phyloP scores from a whole-genome alignment of 30 jellyfish, hydroid and myxozoan species.

The Phacellophora camtschatica region DNA sequence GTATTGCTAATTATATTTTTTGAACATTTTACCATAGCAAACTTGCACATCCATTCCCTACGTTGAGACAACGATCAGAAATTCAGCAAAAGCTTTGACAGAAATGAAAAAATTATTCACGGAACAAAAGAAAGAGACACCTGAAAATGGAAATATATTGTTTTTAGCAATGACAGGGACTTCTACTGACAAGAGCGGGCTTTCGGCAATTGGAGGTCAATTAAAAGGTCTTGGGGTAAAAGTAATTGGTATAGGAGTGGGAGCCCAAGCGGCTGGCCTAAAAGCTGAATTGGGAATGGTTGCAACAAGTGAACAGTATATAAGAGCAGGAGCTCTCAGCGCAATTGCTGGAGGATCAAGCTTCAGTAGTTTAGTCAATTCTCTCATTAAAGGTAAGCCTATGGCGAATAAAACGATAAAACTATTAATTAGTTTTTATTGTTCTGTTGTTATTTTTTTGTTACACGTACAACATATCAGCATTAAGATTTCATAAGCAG shows the following conservation, averaged over 20 bases:
- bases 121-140: slow-evolving; percentile 43
- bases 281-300: slow-evolving; percentile 78
- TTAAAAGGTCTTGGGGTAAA: slow-evolving; percentile 64
- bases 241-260: slow-evolving; percentile 85
- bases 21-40: slow-evolving; percentile 41
- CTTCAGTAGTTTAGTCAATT: slow-evolving; percentile 52
- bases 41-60: slow-evolving; percentile 90
- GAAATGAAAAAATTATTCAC: slow-evolving; percentile 65
- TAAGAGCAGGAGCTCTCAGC: slow-evolving; percentile 81
- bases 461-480: too few species aligned
- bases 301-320: slow-evolving; percentile 66
- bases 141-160: slow-evolving; percentile 72
- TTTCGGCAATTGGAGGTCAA: slow-evolving; percentile 66
- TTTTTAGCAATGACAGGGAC: slow-evolving; percentile 76
- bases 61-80: slow-evolving; percentile 82
- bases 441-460: too few species aligned
- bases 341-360: slow-evolving; percentile 58
- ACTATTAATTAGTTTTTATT: too few species aligned
- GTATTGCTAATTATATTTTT: not conserved
- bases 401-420: too few species aligned
- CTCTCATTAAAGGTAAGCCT: slow-evolving; percentile 59
- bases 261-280: slow-evolving; percentile 77
- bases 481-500: too few species aligned
- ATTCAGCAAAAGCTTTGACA: slow-evolving; percentile 84
- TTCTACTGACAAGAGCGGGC: slow-evolving; percentile 73